Conservation (phyloP, 2,113 vertebrate species). For the Saguinus midas region DNA sequence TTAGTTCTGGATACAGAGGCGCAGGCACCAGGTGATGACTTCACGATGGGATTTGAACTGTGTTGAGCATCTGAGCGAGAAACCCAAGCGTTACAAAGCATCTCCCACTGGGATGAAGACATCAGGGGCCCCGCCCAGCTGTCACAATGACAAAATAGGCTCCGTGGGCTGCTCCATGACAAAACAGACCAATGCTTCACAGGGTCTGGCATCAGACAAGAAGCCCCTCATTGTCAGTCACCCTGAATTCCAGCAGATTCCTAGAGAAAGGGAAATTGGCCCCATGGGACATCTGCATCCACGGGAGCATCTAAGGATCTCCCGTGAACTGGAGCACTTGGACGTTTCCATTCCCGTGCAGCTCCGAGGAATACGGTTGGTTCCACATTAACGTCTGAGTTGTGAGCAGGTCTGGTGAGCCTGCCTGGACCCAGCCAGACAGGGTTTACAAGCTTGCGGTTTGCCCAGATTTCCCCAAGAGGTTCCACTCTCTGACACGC, state of each 20-base stretch:
- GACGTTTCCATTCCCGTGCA: accelerated
- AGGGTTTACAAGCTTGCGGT: background rate
- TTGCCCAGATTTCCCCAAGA: background rate
- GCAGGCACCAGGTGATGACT: background rate
- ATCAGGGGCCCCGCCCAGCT: background rate
- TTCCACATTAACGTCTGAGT: background rate
- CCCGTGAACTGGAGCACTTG: background rate
- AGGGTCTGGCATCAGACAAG: no score
- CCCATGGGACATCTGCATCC: accelerated
- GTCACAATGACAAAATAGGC: background rate
- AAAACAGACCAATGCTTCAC: background rate
- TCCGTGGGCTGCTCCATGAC: accelerated
- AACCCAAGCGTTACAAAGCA: background rate
- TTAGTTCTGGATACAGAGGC: background rate
- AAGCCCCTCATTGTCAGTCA: accelerated
- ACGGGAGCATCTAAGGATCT: no score
- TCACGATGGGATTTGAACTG: background rate
- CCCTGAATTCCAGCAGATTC: background rate
- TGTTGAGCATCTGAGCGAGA: background rate
- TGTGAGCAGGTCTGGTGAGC: accelerated
- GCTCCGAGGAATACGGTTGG: background rate
- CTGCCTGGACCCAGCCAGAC: background rate
- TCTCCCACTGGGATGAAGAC: background rate
- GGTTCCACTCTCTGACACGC: background rate
- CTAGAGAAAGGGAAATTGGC: background rate